Percentiles rank a stretch among this genome's conserved stretches.
These are phyloP conservation scores for Unio delphinus DNA, from an alignment of 2,888 invertebrate species.

Conservation along the genomic window DNA sequence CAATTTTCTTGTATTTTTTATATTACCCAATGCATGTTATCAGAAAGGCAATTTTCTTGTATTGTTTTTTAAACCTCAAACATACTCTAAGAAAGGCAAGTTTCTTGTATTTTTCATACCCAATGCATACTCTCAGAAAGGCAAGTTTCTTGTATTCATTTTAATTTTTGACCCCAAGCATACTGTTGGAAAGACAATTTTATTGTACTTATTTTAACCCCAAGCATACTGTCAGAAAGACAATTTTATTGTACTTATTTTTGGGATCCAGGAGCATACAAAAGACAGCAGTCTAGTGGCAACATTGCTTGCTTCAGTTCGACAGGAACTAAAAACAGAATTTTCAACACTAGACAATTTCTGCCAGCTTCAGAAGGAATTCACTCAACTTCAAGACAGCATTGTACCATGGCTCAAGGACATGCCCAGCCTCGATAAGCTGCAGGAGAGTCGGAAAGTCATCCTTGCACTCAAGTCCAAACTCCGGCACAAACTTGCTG, in stretches of 20 bases:
- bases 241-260: not conserved
- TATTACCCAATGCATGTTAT: too few relatives aligned
- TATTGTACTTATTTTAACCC: not conserved
- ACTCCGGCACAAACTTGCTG: conserved; percentile 62
- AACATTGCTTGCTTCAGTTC: conserved; percentile 48
- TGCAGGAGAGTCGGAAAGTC: conserved; percentile 49
- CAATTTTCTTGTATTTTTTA: too few relatives aligned
- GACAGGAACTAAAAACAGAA: conserved; percentile 49
- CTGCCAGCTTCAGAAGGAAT: conserved; percentile 41
- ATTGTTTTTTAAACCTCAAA: too few relatives aligned
- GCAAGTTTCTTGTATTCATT: too few relatives aligned
- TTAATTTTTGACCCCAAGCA: not conserved
- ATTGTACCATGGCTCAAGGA: conserved; percentile 59
- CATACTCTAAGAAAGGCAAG: too few relatives aligned
- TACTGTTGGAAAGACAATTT: too few relatives aligned
- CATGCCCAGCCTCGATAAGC: conserved; percentile 46
- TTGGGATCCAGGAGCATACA: conserved; percentile 40
- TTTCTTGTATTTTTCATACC: too few relatives aligned
- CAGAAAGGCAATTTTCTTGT: too few relatives aligned
- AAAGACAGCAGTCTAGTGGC: conserved; percentile 52
- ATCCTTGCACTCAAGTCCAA: conserved; percentile 59
- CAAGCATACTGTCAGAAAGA: too few relatives aligned
- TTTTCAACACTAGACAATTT: conserved; percentile 47
- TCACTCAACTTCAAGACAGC: conserved; percentile 35
- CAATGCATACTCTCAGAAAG: too few relatives aligned